Conservation (phyloP, 2,113 vertebrate species). For the Tragelaphus imberbis region DNA sequence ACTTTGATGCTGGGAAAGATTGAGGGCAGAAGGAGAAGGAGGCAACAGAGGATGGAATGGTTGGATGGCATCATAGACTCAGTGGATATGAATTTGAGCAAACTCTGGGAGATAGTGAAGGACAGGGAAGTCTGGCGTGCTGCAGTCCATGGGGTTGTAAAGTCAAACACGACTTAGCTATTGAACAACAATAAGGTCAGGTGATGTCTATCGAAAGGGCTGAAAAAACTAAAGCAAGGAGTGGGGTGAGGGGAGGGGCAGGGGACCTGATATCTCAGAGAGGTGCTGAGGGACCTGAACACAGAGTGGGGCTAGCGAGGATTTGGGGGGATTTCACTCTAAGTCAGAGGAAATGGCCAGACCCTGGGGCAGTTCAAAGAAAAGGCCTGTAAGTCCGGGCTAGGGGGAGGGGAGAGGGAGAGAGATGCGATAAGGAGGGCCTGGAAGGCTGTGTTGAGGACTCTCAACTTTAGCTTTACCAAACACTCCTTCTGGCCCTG, state of each 20-base stretch:
- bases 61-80: neutral
- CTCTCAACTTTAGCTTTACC: neutral
- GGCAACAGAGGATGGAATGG: neutral
- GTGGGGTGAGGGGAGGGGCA: too few species aligned
- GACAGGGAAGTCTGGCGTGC: neutral
- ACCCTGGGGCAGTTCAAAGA: neutral
- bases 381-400: neutral
- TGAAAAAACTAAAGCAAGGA: neutral
- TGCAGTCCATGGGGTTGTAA: neutral
- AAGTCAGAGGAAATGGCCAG: neutral
- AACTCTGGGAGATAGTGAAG: neutral
- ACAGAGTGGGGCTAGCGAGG: accelerated
- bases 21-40: neutral
- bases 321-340: neutral
- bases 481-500: accelerated
- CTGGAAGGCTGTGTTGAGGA: neutral
- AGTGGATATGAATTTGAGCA: neutral
- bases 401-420: accelerated
- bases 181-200: neutral
- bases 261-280: neutral
- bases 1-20: neutral
- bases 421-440: neutral
- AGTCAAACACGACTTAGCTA: neutral
- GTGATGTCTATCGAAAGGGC: neutral
- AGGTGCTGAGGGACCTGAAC: neutral